Base-by-base conservation (phyloP, 2,797 vertebrate species). In the Danio aesculapii region DNA sequence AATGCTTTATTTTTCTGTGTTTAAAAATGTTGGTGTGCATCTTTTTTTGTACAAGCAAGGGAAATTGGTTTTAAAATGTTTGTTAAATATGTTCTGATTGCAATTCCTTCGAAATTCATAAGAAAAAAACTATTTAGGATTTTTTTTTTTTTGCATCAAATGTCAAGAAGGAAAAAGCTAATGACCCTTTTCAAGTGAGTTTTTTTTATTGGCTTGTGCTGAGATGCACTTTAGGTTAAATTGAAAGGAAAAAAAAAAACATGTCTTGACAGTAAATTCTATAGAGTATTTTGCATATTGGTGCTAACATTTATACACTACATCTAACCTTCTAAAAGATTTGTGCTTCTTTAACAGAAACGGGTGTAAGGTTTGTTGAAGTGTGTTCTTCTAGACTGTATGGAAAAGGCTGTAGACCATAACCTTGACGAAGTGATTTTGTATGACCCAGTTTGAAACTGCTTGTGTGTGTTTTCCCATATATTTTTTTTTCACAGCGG, bases 231-330 rank as follows among this genome's bases (percentile, higher is more conserved):
- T 75, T 82, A 44, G 66, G 58, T 70, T 70, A 30, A 75, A 70
- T 61, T 58, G 46, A 46, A 69, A 62, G 11, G 12, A 61, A 50
- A 74, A n/a, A 30, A 3, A 30, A 30, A 30, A 30, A 30, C 8
- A 52, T 14, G 66, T 68, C 47, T 68, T 68, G 21, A 50, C 47
- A 9, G 13, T 8, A 75, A 12, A 8, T 67, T 62, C 91, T 83
- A 92, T 92, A 93, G 91, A 93, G 93, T 83, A 8, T 71, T 46
- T 73, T 73, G 19, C 47, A 14, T 52, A 50, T 75, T 43, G 46
- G 46, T 75, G 73, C 73, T 52, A 62, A 41, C 61, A 52, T 64
- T 75, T 16, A 64, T 63, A 63, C 16, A 43, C 58, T 62, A 63
- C 61, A 17, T 17, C 59, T 53, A 41, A 83, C 41, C 79, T 52